Conservation (phyloP, 2,113 vertebrate species). For the Hemiscyllium ocellatum region DNA sequence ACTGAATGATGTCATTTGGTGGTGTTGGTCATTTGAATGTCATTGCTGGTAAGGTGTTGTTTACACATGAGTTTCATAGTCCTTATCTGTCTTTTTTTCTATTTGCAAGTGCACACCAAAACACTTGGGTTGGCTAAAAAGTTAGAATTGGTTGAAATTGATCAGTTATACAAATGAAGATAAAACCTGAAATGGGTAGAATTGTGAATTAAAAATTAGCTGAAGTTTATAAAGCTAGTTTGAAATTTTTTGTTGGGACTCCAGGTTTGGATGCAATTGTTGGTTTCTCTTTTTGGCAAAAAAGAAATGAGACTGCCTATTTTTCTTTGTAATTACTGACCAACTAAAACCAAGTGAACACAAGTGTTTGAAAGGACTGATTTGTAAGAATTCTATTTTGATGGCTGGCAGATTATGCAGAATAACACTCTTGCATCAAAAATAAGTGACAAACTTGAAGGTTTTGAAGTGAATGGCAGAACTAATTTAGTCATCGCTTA, state of each 20-base stretch:
- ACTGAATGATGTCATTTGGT: constrained; percentile 1
- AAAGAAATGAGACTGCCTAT: not conserved
- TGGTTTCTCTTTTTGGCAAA: not conserved
- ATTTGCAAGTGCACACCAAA: not conserved
- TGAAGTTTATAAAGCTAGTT: not conserved
- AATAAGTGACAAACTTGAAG: not conserved
- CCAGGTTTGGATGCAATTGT: not conserved
- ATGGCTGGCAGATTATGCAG: not conserved
- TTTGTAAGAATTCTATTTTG: not conserved
- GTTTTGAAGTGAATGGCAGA: not conserved
- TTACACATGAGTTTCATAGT: not conserved
- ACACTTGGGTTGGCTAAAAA: not conserved
- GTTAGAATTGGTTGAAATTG: not conserved
- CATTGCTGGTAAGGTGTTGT: not conserved
- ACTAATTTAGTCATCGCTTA: not conserved
- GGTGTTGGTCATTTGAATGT: not conserved
- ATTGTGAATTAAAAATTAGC: not conserved
- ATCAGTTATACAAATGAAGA: not conserved
- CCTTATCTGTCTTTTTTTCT: not conserved
- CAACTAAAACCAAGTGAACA: not conserved
- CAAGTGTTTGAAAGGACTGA: not conserved
- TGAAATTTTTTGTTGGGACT: not conserved
- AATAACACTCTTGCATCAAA: not conserved
- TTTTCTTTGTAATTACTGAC: not conserved
- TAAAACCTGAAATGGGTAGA: not conserved